Base-by-base conservation (phyloP, 2,113 vertebrate species). In the Caloenas nicobarica region DNA sequence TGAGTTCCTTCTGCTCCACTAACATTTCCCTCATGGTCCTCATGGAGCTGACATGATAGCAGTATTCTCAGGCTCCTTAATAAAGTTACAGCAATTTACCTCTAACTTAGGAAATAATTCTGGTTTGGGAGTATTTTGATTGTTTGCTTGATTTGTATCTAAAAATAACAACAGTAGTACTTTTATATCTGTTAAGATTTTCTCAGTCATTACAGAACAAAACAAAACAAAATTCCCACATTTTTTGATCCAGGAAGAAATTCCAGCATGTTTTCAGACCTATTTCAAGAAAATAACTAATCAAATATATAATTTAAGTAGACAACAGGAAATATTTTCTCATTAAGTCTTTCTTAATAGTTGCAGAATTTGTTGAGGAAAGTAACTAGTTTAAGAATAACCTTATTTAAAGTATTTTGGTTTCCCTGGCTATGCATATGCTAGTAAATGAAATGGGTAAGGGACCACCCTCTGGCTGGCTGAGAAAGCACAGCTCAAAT, bases 1-100 rank as follows among this genome's bases (percentile, higher is more conserved):
- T 68, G 33, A 92, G 7, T 83, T 91, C 91, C 25, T 79, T 94
- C 46, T 85, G 16, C 46, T 80, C 22, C 33, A 18, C 16, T 89
- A 58, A 56, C 21, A 19, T 85, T 81, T 87, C 36, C 25, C 6
- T 91, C 48, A 46, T 15, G n/a, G 34, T 89, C 36, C 7, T 80
- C 23, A 38, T 3, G 2, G 17, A 91, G 13, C n/a, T 61, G 53
- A 72, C 10, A 65, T 44, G 10, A 48, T 40, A 81, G n/a, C 34
- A 61, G 19, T 85, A 72, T 40, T 25, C 56, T 68, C 10, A n/a
- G 56, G 33, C 33, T 87, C 29, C n/a, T 57, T 57, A 69, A 76
- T 58, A 26, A 78, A 95, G 53, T 62, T 66, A 61, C 51, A 64
- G 36, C 10, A 82, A 36, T 44, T 93, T 60, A 68, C 40, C 21